phyloP scores from a whole-genome alignment of 2,797 vertebrate genomes.

The Labeo calbasu region DNA sequence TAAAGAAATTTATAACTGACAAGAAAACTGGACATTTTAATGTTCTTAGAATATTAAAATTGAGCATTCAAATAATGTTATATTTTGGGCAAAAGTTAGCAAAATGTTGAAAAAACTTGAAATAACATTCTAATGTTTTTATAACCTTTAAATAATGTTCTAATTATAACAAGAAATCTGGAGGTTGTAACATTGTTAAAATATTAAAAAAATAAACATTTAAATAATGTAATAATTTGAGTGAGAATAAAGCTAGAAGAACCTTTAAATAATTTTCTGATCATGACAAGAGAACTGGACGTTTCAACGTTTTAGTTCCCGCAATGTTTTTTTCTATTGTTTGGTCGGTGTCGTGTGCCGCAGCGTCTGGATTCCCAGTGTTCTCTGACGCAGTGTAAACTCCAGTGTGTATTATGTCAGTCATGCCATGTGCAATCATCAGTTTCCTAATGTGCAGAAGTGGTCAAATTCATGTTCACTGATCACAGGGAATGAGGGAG shows the following conservation, averaged over 20 bases:
- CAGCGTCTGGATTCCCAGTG: not conserved
- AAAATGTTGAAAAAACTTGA: not conserved
- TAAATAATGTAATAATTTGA: not conserved
- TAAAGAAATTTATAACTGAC: too few species aligned
- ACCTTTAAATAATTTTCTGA: too few species aligned
- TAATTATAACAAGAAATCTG: not conserved
- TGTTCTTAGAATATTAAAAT: too few species aligned
- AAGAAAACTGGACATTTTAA: too few species aligned
- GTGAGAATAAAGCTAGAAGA: not conserved
- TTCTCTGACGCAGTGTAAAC: not conserved
- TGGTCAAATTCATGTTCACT: not conserved
- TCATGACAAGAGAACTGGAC: too few species aligned
- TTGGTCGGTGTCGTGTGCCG: not conserved
- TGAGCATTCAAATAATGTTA: too few species aligned
- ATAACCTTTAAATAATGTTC: not conserved
- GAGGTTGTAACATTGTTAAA: not conserved
- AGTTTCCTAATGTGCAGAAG: not conserved
- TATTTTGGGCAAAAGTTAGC: too few species aligned
- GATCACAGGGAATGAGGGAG: not conserved
- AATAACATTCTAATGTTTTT: not conserved
- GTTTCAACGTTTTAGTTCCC: too few species aligned
- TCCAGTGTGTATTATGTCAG: not conserved
- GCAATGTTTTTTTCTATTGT: not conserved
- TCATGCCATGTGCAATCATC: not conserved
- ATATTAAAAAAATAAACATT: not conserved